Percentiles rank a stretch among this genome's conserved stretches.
These are phyloP conservation scores for Halcyon malimbica DNA, from an alignment of 2,113 vertebrate species.

Conservation along the genomic window DNA sequence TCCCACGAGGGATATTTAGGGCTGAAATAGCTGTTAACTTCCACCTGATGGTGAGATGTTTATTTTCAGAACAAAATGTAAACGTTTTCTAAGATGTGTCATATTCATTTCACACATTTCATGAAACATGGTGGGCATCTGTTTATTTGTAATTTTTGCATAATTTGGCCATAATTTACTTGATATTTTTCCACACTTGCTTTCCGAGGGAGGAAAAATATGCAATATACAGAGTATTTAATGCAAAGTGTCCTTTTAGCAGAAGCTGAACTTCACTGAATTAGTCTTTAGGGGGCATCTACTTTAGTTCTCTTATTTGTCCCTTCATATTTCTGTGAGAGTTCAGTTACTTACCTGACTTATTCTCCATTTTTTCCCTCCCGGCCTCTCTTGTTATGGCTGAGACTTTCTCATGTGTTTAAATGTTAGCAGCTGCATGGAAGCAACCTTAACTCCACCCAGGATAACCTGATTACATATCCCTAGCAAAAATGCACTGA, in stretches of 20 bases:
- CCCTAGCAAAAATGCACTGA: neutral
- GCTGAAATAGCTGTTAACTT: constrained; percentile 48
- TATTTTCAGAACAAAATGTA: constrained; percentile 63
- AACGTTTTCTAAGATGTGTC: constrained; percentile 58
- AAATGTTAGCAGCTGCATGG: neutral
- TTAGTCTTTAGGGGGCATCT: neutral
- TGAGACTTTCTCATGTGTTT: neutral
- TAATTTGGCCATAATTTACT: constrained; percentile 37
- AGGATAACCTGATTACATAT: neutral
- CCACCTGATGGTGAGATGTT: constrained; percentile 41
- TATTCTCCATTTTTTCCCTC: neutral
- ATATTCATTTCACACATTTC: constrained; percentile 54
- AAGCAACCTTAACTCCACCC: neutral
- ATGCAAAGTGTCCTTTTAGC: neutral
- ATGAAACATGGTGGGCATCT: constrained; percentile 54
- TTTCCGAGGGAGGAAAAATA: constrained; percentile 2
- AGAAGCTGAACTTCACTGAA: constrained; percentile 12
- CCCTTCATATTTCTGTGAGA: neutral
- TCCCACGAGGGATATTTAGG: neutral
- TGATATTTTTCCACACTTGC: constrained; percentile 24
- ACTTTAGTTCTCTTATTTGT: neutral
- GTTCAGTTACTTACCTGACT: neutral
- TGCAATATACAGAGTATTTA: neutral
- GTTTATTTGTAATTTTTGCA: constrained; percentile 67
- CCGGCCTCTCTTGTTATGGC: neutral